These are phyloP conservation scores for Emydoidea blandingii DNA, from an alignment of 2,797 vertebrate genomes.

Conservation along the genomic window DNA sequence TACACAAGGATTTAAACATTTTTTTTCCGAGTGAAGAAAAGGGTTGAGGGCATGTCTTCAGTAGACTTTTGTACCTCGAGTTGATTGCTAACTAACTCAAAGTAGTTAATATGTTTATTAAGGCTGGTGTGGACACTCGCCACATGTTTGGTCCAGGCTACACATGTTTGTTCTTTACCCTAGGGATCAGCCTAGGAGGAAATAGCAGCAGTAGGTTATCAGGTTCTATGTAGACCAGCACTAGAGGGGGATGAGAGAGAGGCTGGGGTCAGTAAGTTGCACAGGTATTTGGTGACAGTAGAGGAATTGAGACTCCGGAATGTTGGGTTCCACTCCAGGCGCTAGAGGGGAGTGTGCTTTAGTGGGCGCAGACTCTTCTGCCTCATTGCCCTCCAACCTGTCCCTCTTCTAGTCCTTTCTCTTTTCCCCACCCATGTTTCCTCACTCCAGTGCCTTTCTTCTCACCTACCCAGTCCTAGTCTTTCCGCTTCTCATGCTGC, in stretches of 20 bases:
- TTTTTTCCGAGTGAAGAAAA: neutral
- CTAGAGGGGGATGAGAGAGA: neutral
- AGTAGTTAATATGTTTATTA: neutral
- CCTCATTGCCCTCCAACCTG: neutral
- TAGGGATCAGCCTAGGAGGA: neutral
- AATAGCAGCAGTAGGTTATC: neutral
- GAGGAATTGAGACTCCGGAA: accelerated
- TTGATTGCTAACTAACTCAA: neutral
- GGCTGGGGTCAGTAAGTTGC: neutral
- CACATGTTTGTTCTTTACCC: neutral
- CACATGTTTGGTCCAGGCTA: neutral
- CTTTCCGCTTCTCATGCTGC: accelerated
- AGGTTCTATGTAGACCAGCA: neutral
- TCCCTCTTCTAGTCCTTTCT: neutral
- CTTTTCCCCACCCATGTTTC: neutral
- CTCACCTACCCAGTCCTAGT: neutral
- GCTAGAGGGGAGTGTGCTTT: accelerated
- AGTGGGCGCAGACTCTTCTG: accelerated
- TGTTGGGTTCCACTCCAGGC: neutral
- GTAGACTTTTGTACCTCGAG: neutral
- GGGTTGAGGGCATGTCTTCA: neutral
- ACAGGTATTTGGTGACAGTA: neutral
- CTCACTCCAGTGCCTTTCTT: neutral
- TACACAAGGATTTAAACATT: neutral
- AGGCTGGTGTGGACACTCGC: neutral